Base-by-base conservation (phyloP, 2,113 vertebrate species). In the Paradisaea rubra region DNA sequence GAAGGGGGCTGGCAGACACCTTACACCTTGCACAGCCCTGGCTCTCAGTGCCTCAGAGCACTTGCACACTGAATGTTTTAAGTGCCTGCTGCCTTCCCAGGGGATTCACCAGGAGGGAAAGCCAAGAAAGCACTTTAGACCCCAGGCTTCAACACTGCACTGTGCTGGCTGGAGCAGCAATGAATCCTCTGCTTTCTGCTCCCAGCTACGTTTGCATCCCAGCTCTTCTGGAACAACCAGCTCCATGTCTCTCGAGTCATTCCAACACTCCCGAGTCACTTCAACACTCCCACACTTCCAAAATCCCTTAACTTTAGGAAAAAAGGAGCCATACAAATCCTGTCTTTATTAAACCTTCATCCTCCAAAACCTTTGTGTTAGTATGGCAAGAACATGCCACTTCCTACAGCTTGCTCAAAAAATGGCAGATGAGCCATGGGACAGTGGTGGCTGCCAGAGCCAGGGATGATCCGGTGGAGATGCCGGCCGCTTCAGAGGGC, bases 281-380 rank as follows among this genome's bases (percentile, higher is more conserved):
- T 53, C 81, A 71, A 30, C 61, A 81, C 83, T 91, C 86, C 78
- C 87, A 81, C 84, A 41, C 59, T 91, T 89, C 71, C 57, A 93
- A 81, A 93, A 76, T 82, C 73, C 71, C 65, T n/a, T 71, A 77
- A 61, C 68, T 88, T 92, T 56, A 57, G 61, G 9, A 2, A 27
- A 53, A 87, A 78, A 53, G 30, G 27, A 81, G 27, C 53, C 68
- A 50, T 63, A 78, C 66, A 86, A 90, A 91, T 50, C 76, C 49
- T 69, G 24, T n/a, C 30, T 84, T 84, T 91, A 93, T 92, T 84
- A 93, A 89, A 87, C 25, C 42, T 65, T 56, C 84, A 91, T 64
- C 57, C 63, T 81, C 61, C 1, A 1, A 39, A 81, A 60, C 37
- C 65, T 86, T 53, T 33, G 4, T 56, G 53, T 77, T 64, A 65